Conservation (phyloP, 2,113 vertebrate species). For the Excalfactoria chinensis region DNA sequence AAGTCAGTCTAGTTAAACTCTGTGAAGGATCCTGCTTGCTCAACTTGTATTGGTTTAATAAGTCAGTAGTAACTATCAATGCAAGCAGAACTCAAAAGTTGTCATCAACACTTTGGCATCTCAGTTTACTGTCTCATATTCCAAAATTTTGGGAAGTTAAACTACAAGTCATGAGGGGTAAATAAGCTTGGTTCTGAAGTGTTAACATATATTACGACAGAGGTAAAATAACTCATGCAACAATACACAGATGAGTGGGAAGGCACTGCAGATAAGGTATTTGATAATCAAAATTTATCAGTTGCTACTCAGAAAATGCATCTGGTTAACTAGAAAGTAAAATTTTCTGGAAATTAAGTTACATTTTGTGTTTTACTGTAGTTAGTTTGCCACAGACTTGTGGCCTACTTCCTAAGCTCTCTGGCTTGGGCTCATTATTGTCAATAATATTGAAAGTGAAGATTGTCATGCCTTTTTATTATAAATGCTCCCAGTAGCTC, state of each 20-base stretch:
- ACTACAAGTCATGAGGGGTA: not conserved
- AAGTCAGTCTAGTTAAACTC: not conserved
- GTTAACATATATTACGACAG: not conserved
- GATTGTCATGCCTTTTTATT: not conserved
- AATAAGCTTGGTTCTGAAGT: not conserved
- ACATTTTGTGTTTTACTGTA: not conserved
- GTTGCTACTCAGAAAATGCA: not conserved
- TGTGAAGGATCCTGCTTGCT: not conserved
- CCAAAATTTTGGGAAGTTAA: not conserved
- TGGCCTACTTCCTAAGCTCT: not conserved
- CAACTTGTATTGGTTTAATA: not conserved
- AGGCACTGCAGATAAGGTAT: not conserved
- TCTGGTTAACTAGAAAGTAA: not conserved
- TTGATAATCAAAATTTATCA: not conserved
- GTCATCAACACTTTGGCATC: not conserved
- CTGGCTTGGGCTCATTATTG: not conserved
- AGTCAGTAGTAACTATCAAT: not conserved
- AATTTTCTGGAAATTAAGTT: not conserved
- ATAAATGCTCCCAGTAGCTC: not conserved
- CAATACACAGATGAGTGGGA: not conserved
- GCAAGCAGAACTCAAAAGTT: not conserved
- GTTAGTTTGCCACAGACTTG: not conserved
- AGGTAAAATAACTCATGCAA: not conserved
- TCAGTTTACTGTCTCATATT: not conserved
- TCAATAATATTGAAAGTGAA: not conserved